Evolutionary conservation across 2,888 invertebrate species (phyloP).

Genomic region (Rhagium mordax): DNA sequence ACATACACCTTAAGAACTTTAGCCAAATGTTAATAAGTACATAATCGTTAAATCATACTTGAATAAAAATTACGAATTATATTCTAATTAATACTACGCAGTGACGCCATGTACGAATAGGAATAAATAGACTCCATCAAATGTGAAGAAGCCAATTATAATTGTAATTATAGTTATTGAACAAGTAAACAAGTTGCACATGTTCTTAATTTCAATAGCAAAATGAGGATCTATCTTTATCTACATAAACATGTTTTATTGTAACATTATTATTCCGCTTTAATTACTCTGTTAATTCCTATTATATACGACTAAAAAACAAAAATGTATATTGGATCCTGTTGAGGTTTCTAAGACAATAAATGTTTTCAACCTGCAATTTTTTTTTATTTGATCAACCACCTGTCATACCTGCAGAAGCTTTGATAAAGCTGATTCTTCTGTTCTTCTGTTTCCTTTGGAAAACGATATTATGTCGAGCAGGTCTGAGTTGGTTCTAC

Average conservation of each 20-base stretch:
- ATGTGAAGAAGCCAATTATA: conserved; percentile 29
- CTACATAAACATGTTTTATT: conserved; percentile 6
- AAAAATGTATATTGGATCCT: no score
- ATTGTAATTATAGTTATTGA: conserved; percentile 8
- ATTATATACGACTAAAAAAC: background rate
- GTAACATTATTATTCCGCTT: conserved; percentile 8
- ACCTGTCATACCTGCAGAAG: no score
- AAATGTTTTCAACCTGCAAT: background rate
- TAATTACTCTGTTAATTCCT: conserved; percentile 6
- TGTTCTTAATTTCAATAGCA: conserved; percentile 27
- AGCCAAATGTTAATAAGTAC: conserved; percentile 1
- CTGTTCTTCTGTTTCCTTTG: no score
- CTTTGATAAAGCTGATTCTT: no score
- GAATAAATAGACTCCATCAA: conserved; percentile 19
- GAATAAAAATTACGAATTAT: conserved; percentile 22
- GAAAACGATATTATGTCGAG: no score
- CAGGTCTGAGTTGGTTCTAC: no score
- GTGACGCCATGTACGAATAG: conserved; percentile 25
- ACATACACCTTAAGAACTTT: background rate
- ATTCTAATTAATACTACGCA: conserved; percentile 18
- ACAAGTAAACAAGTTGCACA: conserved; percentile 30
- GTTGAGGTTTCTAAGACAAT: no score
- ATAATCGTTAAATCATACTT: conserved; percentile 22
- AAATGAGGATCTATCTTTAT: background rate
- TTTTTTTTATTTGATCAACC: no score